A percentile compares a stretch with the other conserved stretches of the same genome.
Conservation (phyloP, 2,888 invertebrate species). For the Andrena fulva region DNA sequence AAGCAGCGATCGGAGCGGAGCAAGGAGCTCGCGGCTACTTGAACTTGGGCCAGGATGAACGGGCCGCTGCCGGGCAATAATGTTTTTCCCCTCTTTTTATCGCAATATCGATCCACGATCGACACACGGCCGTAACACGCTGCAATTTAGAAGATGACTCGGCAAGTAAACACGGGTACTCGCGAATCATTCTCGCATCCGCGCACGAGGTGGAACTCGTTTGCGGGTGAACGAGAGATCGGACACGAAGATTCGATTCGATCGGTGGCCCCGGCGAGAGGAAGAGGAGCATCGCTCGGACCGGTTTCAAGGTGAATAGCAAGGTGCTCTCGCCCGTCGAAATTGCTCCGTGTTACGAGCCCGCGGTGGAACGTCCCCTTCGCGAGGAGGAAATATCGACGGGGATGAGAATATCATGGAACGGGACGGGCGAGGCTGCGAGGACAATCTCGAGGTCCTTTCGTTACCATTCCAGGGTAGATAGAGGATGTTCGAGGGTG, state of each 20-base stretch:
- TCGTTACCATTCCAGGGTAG: not conserved
- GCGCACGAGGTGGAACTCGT: conserved; percentile 72
- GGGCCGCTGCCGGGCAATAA: conserved; percentile 58
- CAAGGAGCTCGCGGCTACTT: conserved; percentile 48
- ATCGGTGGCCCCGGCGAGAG: conserved; percentile 54
- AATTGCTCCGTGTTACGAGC: conserved; percentile 69
- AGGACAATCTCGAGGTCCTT: conserved; percentile 3
- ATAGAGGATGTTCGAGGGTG: not conserved
- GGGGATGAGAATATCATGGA: conserved; percentile 32
- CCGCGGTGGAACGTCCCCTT: conserved; percentile 40
- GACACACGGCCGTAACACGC: conserved; percentile 70
- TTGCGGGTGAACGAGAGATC: conserved; percentile 73
- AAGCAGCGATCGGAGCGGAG: not conserved
- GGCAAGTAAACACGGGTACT: conserved; percentile 72
- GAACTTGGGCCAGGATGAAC: conserved; percentile 41
- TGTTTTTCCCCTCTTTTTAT: conserved; percentile 58
- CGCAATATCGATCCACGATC: conserved; percentile 64
- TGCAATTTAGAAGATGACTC: conserved; percentile 74
- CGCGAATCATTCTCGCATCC: conserved; percentile 73
- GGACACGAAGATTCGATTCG: conserved; percentile 72
- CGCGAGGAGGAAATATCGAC: conserved; percentile 29
- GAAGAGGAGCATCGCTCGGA: conserved; percentile 63
- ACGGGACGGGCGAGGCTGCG: conserved; percentile 16
- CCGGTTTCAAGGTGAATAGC: conserved; percentile 76
- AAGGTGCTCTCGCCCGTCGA: conserved; percentile 67